A percentile compares a stretch with the other conserved stretches of the same genome.
Evolutionary conservation across 2,797 vertebrate genomes (phyloP).

Genomic region (Meriones psammophilus): DNA sequence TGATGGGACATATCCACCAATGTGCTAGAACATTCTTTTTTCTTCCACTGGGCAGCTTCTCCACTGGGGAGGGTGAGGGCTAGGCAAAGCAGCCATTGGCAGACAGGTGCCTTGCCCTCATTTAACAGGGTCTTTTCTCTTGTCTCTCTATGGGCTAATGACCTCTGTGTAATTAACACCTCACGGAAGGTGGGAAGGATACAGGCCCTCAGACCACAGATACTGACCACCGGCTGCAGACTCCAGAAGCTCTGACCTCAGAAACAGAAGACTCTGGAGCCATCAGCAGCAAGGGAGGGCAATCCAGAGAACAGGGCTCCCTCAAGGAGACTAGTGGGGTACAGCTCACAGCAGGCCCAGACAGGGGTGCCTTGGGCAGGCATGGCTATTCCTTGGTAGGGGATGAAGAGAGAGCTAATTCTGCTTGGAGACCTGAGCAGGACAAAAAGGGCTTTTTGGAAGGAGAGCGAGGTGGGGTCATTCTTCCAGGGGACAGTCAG

Average conservation of each 20-base stretch:
- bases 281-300: slow-evolving; percentile 37
- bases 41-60: background rate
- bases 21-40: background rate
- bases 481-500: background rate
- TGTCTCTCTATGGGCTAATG: slow-evolving; percentile 19
- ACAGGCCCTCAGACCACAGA: slow-evolving; percentile 49
- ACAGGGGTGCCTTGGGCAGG: background rate
- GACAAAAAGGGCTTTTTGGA: slow-evolving; percentile 64
- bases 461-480: slow-evolving; percentile 47
- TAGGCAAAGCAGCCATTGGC: background rate
- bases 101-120: background rate
- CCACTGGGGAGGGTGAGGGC: background rate
- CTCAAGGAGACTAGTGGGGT: background rate
- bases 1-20: background rate
- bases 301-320: slow-evolving; percentile 33
- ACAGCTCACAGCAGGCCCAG: slow-evolving; percentile 59
- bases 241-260: slow-evolving; percentile 66
- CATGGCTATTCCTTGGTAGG: background rate
- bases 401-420: slow-evolving; percentile 13
- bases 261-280: slow-evolving; percentile 75
- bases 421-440: slow-evolving; percentile 6
- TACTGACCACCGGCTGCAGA: slow-evolving; percentile 42
- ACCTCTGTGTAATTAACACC: background rate
- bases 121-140: slow-evolving; percentile 60
- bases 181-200: slow-evolving; percentile 66